Base-by-base conservation (phyloP, 2,797 vertebrate species). In the Cirrhinus molitorella region DNA sequence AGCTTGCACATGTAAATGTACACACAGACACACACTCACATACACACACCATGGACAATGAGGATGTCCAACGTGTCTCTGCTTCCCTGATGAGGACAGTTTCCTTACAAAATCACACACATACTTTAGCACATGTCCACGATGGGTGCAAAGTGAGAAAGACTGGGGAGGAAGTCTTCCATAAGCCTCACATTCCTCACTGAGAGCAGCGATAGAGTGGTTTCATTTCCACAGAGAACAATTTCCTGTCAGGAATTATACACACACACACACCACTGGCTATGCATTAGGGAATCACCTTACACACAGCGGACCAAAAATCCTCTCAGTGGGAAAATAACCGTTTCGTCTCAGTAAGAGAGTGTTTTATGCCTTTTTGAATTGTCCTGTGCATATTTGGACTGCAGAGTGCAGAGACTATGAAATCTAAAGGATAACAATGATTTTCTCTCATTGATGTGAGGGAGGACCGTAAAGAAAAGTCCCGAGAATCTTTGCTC, bases 181-280 rank as follows among this genome's bases (percentile, higher is more conserved):
- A 86, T 89, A 89, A 90, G 87, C 84, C 87, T 83, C 76, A 88
- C 87, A 90, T 89, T 89, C 88, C 88, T 87, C 70, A 68, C 84
- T 79, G 81, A 85, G 80, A 85, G 75, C 49, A 79, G 79, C 34
- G 49, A 79, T 80, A 86, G 84, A 88, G 87, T 80, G 87, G 88
- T 89, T 88, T 88, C 86, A 83, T 90, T 90, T 89, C 87, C 83
- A 89, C 84, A 83, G 89, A 87, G 86, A 88, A 86, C 87, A 88
- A 90, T 89, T 89, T 90, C 87, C 89, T 90, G 89, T 88, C 83
- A 83, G 71, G 63, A 80, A 88, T 87, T 70, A 77, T 47, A 78
- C 79, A 74, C 83, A 66, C 84, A 76, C 80, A 83, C 84, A 85
- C 31, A 83, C 67, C 51, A 45, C 47, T 74, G 79, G 86, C 68